A percentile compares a stretch with the other conserved stretches of the same genome.
Evolutionary conservation across 2,888 invertebrate species (phyloP).

Genomic region (Pemphredon lugubris): DNA sequence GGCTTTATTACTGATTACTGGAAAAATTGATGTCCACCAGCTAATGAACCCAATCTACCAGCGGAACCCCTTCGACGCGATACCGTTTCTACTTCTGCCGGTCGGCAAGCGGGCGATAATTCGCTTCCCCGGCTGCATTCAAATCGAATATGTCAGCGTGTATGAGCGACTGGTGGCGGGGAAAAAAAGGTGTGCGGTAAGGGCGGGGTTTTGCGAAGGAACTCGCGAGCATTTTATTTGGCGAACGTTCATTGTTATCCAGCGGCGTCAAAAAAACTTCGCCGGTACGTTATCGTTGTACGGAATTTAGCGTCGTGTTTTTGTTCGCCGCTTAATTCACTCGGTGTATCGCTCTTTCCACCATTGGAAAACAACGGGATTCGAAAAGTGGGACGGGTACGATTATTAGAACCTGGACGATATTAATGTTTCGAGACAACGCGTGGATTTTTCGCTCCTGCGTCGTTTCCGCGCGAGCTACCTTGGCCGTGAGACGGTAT

Average conservation of each 20-base stretch:
- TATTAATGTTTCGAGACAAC: constrained; percentile 26
- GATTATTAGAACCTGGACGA: constrained; percentile 51
- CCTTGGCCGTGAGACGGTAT: constrained; percentile 59
- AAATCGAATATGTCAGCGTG: constrained; percentile 60
- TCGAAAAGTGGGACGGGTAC: neutral
- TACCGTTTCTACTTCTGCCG: constrained; percentile 58
- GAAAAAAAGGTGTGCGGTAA: neutral
- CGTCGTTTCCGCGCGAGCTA: constrained; percentile 32
- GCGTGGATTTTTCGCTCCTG: constrained; percentile 44
- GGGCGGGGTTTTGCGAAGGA: constrained; percentile 24
- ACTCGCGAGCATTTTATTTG: constrained; percentile 31
- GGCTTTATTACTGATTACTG: constrained; percentile 78
- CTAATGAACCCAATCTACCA: constrained; percentile 71
- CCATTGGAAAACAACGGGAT: constrained; percentile 12
- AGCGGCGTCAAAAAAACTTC: neutral
- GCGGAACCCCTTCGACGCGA: constrained; percentile 46
- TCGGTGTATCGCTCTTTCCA: constrained; percentile 15
- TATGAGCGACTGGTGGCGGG: constrained; percentile 20
- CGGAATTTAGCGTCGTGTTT: constrained; percentile 30
- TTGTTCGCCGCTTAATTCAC: constrained; percentile 51
- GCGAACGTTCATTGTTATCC: constrained; percentile 29
- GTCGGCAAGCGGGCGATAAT: constrained; percentile 52
- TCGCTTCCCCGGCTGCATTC: constrained; percentile 47
- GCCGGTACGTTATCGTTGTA: constrained; percentile 13
- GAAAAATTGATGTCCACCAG: constrained; percentile 75